Evolutionary conservation across 1,140 invertebrate species (phyloP).

Genomic region (Cyclina sinensis): DNA sequence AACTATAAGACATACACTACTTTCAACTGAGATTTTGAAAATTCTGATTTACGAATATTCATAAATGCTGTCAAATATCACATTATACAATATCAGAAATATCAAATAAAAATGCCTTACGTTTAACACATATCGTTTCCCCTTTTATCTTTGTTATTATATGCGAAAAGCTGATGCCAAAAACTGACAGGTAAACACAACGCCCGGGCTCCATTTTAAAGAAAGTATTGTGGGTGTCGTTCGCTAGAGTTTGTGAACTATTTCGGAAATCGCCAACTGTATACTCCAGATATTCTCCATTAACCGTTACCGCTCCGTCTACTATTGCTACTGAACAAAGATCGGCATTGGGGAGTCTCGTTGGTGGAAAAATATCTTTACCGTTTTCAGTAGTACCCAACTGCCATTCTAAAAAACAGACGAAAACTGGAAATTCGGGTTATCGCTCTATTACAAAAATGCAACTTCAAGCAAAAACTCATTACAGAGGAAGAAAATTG

Average conservation of each 20-base stretch:
- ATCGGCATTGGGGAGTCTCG: not conserved
- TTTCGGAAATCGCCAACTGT: conserved; percentile 31
- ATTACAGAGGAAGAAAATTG: not conserved
- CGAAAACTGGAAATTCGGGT: not conserved
- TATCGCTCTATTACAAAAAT: not conserved
- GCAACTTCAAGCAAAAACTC: not conserved
- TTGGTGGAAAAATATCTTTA: conserved; percentile 11
- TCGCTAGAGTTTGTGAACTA: not conserved
- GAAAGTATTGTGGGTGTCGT: conserved; percentile 29
- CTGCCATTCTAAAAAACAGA: conserved; percentile 31
- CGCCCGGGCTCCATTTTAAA: conserved; percentile 51
- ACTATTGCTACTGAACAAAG: conserved; percentile 32
- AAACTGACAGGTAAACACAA: conserved; percentile 25
- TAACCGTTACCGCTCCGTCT: conserved; percentile 15
- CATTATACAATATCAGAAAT: not conserved
- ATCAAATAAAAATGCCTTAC: not conserved
- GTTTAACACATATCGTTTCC: conserved; percentile 28
- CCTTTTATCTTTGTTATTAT: conserved; percentile 40
- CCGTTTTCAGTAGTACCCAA: not conserved
- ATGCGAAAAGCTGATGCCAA: conserved; percentile 22
- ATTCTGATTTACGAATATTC: not conserved
- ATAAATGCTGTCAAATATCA: not conserved
- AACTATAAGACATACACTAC: too few relatives aligned
- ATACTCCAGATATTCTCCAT: not conserved
- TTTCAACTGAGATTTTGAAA: too few relatives aligned